Evolutionary conservation across 2,797 vertebrate species (phyloP).

Genomic region (Prionace glauca): DNA sequence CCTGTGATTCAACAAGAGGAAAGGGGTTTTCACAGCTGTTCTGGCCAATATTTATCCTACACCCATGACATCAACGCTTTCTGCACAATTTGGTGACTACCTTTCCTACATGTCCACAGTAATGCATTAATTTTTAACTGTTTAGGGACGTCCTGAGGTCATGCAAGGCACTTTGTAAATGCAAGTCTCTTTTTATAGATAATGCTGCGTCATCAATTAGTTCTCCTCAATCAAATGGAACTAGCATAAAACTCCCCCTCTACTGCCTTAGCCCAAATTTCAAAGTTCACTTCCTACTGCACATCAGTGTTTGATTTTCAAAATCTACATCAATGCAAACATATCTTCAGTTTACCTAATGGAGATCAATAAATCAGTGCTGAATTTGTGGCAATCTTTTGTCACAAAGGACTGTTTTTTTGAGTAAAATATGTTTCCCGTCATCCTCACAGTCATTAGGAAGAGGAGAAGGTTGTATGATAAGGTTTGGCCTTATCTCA

Average conservation of each 20-base stretch:
- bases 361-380: background rate
- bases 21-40: background rate
- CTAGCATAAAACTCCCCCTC: background rate
- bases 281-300: background rate
- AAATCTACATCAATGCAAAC: background rate
- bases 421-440: background rate
- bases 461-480: background rate
- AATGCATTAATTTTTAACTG: background rate
- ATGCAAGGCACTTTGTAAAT: too few relatives aligned
- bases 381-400: background rate
- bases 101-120: background rate
- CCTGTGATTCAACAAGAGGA: background rate
- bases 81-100: background rate
- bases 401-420: background rate
- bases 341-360: background rate
- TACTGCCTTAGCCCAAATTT: background rate
- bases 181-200: too few relatives aligned
- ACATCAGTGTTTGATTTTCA: background rate
- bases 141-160: too few relatives aligned
- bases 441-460: background rate
- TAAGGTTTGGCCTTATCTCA: background rate
- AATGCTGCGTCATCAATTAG: background rate
- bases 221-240: background rate
- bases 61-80: background rate
- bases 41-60: background rate